Conservation (phyloP, 35 echinoderm and acorn worm genomes). For the Eucidaris tribuloides region DNA sequence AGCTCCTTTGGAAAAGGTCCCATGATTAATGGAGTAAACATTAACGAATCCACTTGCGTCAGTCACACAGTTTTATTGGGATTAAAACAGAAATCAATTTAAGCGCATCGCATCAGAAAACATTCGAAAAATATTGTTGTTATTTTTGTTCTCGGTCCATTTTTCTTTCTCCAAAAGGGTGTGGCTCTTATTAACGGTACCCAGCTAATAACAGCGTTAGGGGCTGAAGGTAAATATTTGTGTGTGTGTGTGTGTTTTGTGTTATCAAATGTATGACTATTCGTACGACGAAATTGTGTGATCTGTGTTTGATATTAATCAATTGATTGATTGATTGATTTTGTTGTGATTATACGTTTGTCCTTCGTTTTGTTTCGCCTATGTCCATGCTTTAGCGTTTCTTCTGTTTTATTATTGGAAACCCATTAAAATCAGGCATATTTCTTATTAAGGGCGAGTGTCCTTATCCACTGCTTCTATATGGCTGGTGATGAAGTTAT, state of each 20-base stretch:
- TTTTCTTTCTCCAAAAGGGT: conserved; percentile 54
- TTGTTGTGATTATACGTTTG: too few relatives aligned
- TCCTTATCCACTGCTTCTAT: too few relatives aligned
- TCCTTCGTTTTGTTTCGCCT: too few relatives aligned
- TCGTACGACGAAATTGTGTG: too few relatives aligned
- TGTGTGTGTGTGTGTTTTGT: background rate
- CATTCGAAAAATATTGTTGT: background rate
- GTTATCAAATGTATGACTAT: background rate
- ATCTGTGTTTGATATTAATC: too few relatives aligned
- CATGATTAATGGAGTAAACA: background rate
- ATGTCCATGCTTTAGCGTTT: too few relatives aligned
- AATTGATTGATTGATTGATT: too few relatives aligned
- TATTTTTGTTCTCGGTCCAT: background rate
- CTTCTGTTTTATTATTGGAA: too few relatives aligned
- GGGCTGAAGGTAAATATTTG: conserved; percentile 72
- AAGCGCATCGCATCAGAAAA: background rate
- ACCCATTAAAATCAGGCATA: too few relatives aligned
- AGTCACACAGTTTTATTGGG: background rate
- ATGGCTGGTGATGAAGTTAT: too few relatives aligned
- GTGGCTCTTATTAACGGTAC: conserved; percentile 93
- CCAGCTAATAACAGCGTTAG: conserved; percentile 88
- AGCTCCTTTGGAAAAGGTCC: too few relatives aligned
- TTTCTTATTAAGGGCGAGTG: too few relatives aligned
- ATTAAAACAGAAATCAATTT: background rate
- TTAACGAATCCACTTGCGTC: background rate